Evolutionary conservation across 2,888 invertebrate genomes (phyloP), one percentile per base, ranked within the genome.

Genomic region (Fabriciana adippe): DNA sequence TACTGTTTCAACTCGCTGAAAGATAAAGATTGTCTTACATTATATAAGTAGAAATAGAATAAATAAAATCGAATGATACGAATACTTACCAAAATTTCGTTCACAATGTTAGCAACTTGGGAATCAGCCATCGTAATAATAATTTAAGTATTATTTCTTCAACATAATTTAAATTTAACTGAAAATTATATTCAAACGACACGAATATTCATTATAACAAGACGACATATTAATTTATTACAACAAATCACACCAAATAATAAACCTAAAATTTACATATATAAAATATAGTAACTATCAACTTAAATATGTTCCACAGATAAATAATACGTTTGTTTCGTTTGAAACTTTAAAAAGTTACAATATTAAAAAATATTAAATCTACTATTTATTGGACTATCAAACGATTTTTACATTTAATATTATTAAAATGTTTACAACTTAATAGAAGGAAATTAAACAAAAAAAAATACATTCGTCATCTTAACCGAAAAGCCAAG

Each of bases 1-100:
- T 47, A 97, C 96, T 0, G 95, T 94, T 81, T 97, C 97, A 8
- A 97, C 96, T 84, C 95, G 95, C 96, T 96, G 77, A 15, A 91
- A 89, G 73, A 64, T 70, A 64, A 26, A 66, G 55, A 31, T 48
- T 51, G 53, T 55, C 48, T 45, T 26, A 48, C 50, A 11, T 55
- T 57, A 59, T 56, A 61, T 48, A 26, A 26, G 26, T 26, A n/a
- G n/a, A 45, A 35, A 47, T 21, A 51, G 13, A 15, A 6, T 31
- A 11, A 50, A 11, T 15, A 50, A 45, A 26, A 60, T 26, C 21
- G 3, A 26, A 31, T 18, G 60, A 11, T 48, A 21, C 16, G 48
- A 59, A 47, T 59, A 87, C 93, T 93, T 82, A 94, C 95, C 90
- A 95, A 86, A 79, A 95, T 95, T 76, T 95, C 95, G 79, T 94